Base-by-base conservation (phyloP, 2,888 invertebrate species). In the Agrochola circellaris region DNA sequence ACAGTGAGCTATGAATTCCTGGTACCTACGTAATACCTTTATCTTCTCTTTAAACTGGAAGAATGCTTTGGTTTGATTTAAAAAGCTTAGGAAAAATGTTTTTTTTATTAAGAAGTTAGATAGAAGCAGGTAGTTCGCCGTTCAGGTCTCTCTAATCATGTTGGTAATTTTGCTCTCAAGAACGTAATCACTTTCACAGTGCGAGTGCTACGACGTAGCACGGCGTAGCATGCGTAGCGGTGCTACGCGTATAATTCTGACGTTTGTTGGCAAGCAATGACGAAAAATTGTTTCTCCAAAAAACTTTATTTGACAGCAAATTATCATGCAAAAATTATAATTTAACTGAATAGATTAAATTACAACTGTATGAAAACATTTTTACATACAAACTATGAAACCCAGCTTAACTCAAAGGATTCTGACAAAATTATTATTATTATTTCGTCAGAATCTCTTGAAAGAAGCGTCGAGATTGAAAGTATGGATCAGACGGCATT, bases 401-500 rank as follows among this genome's bases (percentile, higher is more conserved):
- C 89, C 89, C 89, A 93, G 93, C 92, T 94, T 86, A 89, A 84
- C 89, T 92, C 92, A 95, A 95, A 95, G 95, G 94, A 95, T 95
- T 95, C 90, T 87, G 91, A 90, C 90, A 87, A 94, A 95, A 95
- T 96, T 96, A 95, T 95, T 95, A 96, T 96, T n/a, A n/a, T n/a
- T n/a, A n/a, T n/a, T n/a, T n/a, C n/a, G n/a, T n/a, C n/a, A n/a
- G n/a, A 96, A 95, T 95, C 95, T 93, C 90, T 93, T 91, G 92
- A 94, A 95, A 94, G 94, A 93, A 94, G 92, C 91, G 93, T 84
- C 71, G 81, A 84, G 92, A 95, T 95, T 94, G 94, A 93, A 95
- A 95, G 94, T 95, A 94, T 94, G 94, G 95, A 95, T 96, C 94
- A 94, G 94, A 88, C 90, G 89, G 92, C 88, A 95, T 96, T 96